Evolutionary conservation across 2,797 vertebrate genomes (phyloP).

Genomic region (Lerista edwardsae): DNA sequence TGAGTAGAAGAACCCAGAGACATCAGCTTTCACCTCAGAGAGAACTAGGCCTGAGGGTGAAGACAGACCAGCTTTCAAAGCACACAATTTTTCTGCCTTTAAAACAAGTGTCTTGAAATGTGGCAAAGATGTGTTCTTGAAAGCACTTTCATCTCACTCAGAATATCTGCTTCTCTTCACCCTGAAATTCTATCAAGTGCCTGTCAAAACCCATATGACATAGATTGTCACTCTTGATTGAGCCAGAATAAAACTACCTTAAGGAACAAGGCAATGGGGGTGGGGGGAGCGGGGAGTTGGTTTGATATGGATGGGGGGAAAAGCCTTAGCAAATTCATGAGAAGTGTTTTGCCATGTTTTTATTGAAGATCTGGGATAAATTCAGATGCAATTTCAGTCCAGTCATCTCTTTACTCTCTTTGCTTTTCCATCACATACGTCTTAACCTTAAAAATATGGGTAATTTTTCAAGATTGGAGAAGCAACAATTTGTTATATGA

Average conservation of each 20-base stretch:
- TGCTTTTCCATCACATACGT: slow-evolving; percentile 13
- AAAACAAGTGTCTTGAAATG: not conserved
- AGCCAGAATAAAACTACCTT: not conserved
- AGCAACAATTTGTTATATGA: slow-evolving; percentile 35
- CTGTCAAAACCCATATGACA: not conserved
- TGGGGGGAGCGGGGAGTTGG: not conserved
- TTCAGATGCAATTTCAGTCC: slow-evolving; percentile 17
- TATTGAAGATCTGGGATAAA: slow-evolving; percentile 6
- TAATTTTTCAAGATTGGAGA: slow-evolving; percentile 32
- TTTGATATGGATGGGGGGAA: not conserved
- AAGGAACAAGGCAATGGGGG: not conserved
- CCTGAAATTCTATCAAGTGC: not conserved
- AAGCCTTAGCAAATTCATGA: not conserved
- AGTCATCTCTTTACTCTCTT: not conserved
- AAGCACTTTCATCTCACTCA: not conserved
- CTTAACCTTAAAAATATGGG: slow-evolving; percentile 28
- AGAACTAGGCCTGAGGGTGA: too few species aligned
- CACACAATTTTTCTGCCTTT: not conserved
- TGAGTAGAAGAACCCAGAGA: too few species aligned
- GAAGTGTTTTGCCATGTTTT: not conserved
- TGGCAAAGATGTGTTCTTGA: not conserved
- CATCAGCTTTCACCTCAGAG: too few species aligned
- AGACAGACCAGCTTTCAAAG: too few species aligned
- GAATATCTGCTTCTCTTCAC: not conserved
- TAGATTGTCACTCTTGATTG: not conserved